Base-by-base conservation (phyloP, 92 coral and sea anemone genomes). In the Umimayanthus kanabou region DNA sequence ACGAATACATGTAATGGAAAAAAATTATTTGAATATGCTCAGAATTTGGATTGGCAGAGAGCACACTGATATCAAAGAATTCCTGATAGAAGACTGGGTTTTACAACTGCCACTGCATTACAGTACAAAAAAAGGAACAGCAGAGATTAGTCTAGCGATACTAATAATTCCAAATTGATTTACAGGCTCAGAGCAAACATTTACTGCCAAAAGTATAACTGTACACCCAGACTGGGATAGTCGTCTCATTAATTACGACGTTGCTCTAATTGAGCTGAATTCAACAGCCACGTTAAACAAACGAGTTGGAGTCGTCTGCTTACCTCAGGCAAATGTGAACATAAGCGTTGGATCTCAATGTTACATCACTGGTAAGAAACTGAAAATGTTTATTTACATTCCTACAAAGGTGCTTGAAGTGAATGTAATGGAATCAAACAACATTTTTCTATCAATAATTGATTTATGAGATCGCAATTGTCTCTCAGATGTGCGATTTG, bases 111-210 rank as follows among this genome's bases (percentile, higher is more conserved):
- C 45, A 42, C 45, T 42, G 45, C 7, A 42, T 42, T 42, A 42
- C 45, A 3, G 45, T 42, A n/a, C n/a, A 42, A 42, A 42, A 42
- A 42, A 42, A 3, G 5, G 7, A 42, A 4, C 45, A 42, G 5
- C 45, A 42, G 7, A 42, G 45, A 42, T 4, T 42, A 4, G 5
- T 42, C 2, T 42, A 42, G 45, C 42, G 5, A 42, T 42, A 42
- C 61, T 23, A 67, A 67, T 42, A 67, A 29, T 5, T n/a, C 11
- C 23, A 15, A 23, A 0, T 66, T 42, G 57, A 9, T 67, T 26
- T 82, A 40, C 77, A 82, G 86, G 86, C 3, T 82, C 86, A 26
- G 86, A 82, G 49, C 86, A 82, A 70, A 82, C 86, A 66, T 82
- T 82, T 72, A 66, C 26, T 39, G 86, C 76, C 26, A 82, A 82